phyloP scores from a whole-genome alignment of 2,113 vertebrate species.

The Pan paniscus region DNA sequence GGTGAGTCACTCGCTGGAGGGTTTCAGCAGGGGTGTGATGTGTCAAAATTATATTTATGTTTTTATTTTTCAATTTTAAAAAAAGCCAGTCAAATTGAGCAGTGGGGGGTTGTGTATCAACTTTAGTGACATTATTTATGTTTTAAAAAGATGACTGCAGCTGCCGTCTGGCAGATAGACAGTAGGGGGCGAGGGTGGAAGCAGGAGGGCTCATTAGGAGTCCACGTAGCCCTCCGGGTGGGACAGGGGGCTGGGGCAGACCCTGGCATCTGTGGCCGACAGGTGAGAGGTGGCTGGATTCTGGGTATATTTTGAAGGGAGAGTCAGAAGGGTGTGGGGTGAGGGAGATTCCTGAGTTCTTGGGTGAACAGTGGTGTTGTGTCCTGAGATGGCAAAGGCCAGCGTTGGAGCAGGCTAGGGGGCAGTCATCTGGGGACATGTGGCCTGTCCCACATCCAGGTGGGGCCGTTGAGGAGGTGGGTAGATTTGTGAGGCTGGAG shows the following conservation, averaged over 20 bases:
- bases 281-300: neutral
- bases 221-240: fast-evolving
- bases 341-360: neutral
- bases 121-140: neutral
- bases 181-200: neutral
- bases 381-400: neutral
- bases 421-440: neutral
- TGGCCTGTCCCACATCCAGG: neutral
- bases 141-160: neutral
- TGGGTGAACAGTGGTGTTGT: too few species aligned
- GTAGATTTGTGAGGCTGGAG: neutral
- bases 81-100: too few species aligned
- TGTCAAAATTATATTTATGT: neutral
- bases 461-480: fast-evolving
- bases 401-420: neutral
- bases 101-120: too few species aligned
- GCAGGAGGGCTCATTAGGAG: neutral
- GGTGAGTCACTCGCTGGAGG: neutral
- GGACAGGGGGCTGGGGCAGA: neutral
- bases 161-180: neutral
- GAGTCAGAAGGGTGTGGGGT: neutral
- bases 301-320: neutral
- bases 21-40: neutral
- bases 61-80: neutral
- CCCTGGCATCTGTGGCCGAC: fast-evolving